A percentile compares a stretch with the other conserved stretches of the same genome.
Conservation (phyloP, 2,113 vertebrate genomes). For the Origma solitaria region DNA sequence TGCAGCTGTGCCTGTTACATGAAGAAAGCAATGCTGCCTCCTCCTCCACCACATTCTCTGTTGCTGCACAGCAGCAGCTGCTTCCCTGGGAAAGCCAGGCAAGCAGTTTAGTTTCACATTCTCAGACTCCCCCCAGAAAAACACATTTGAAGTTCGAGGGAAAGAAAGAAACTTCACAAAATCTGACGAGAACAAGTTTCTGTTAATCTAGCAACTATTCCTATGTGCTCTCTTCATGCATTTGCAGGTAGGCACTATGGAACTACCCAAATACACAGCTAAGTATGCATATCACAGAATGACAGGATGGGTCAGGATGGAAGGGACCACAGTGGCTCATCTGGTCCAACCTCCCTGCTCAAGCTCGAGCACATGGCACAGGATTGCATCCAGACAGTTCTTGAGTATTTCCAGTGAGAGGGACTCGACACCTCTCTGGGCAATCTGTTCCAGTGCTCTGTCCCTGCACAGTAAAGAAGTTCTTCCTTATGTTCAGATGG, state of each 20-base stretch:
- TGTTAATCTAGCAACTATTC: neutral
- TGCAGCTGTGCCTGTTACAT: neutral
- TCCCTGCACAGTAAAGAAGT: neutral
- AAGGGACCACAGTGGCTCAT: neutral
- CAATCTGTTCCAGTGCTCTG: neutral
- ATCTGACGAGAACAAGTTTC: neutral
- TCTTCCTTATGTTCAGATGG: neutral
- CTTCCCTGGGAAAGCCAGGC: neutral
- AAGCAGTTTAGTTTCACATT: neutral
- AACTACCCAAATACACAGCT: neutral
- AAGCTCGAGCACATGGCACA: neutral
- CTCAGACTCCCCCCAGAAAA: neutral
- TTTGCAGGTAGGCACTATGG: accelerated
- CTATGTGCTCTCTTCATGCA: neutral
- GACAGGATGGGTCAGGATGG: neutral
- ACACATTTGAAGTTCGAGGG: accelerated
- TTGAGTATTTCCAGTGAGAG: neutral
- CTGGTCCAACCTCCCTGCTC: neutral
- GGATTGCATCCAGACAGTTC: neutral
- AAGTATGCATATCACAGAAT: accelerated
- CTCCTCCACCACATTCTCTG: neutral
- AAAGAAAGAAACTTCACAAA: neutral
- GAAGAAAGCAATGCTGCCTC: neutral
- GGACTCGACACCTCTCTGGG: neutral
- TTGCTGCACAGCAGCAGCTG: neutral